A percentile compares a stretch with the other conserved stretches of the same genome.
Conservation (phyloP, 1,140 invertebrate species). For the Conus betulinus region DNA sequence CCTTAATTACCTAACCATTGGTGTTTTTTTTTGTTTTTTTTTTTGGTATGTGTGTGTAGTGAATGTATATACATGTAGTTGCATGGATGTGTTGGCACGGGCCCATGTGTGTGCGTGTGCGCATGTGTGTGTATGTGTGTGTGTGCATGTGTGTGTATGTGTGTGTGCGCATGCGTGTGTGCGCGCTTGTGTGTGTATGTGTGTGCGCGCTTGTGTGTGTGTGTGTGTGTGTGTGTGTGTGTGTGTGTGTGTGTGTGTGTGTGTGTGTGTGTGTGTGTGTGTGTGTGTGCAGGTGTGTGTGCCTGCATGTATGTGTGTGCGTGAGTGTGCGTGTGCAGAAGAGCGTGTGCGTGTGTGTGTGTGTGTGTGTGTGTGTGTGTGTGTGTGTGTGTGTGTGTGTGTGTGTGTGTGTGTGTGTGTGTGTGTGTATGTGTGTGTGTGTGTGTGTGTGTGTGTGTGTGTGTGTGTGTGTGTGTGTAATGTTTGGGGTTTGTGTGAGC, state of each 20-base stretch:
- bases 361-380: neutral
- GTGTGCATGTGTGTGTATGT: neutral
- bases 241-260: neutral
- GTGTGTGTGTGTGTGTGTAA: neutral
- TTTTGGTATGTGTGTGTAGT: no score
- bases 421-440: conserved; percentile 7
- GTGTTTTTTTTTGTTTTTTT: no score
- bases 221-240: neutral
- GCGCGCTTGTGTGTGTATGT: neutral
- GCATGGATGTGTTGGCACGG: no score
- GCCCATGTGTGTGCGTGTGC: neutral
- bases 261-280: neutral
- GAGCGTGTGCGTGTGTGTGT: neutral
- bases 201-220: neutral
- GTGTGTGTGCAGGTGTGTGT: neutral
- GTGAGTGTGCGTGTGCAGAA: neutral
- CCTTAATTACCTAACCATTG: no score
- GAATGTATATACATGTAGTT: no score
- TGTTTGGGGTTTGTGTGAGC: no score
- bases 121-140: neutral
- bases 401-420: no score
- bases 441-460: neutral
- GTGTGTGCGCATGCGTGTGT: neutral
- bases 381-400: neutral
- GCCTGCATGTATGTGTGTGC: neutral